Evolutionary conservation across 2,797 vertebrate genomes (phyloP).

Genomic region (Notoglanidium macrostoma): DNA sequence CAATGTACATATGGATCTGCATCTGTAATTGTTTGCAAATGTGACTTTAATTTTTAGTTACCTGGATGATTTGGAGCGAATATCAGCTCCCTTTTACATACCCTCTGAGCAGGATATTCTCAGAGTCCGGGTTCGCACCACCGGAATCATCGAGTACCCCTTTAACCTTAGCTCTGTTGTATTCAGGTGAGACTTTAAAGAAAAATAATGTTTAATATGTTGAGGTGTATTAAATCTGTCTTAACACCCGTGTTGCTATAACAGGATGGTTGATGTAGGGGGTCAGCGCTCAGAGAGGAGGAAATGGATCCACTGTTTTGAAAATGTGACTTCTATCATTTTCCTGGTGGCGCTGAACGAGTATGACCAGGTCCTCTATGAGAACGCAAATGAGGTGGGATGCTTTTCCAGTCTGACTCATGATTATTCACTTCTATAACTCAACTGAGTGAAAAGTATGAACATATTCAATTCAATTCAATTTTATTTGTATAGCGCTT

Average conservation of each 20-base stretch:
- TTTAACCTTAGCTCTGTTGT: slow-evolving; percentile 79
- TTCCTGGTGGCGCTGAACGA: slow-evolving; percentile 88
- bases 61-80: slow-evolving; percentile 79
- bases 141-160: slow-evolving; percentile 84
- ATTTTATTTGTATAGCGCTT: too few relatives aligned
- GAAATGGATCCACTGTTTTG: slow-evolving; percentile 93
- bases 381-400: slow-evolving; percentile 80
- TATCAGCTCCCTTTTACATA: slow-evolving; percentile 70
- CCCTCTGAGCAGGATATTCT: slow-evolving; percentile 83
- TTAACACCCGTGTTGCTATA: slow-evolving; percentile 2
- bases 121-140: slow-evolving; percentile 80
- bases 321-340: slow-evolving; percentile 87
- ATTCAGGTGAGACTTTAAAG: slow-evolving; percentile 76
- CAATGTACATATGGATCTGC: not conserved
- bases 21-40: not conserved
- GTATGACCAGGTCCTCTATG: slow-evolving; percentile 86
- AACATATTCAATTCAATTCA: too few relatives aligned
- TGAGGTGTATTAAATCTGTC: not conserved
- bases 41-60: slow-evolving; percentile 70
- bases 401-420: not conserved
- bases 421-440: not conserved
- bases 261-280: slow-evolving; percentile 90
- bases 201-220: not conserved
- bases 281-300: slow-evolving; percentile 88
- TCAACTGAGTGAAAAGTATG: not conserved